Evolutionary conservation across 1,140 invertebrate genomes (phyloP), one percentile per base, ranked within the genome.

Genomic region (Drosophila azteca): DNA sequence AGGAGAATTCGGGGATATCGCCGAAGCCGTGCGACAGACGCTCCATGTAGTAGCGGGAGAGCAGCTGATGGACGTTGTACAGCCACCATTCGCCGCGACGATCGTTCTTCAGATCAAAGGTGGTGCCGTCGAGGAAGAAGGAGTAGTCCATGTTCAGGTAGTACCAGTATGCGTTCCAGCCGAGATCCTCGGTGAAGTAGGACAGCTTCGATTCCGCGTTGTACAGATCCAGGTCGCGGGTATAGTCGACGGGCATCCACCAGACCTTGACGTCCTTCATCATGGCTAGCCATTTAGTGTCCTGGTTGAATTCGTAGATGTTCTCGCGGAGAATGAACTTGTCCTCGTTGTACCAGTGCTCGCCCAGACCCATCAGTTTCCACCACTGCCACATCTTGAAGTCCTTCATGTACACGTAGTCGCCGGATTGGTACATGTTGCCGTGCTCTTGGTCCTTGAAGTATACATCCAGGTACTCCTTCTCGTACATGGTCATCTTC

Each of bases 181-280:
- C 94, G 64, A 94, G 92, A 81, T 96, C 95, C 77, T 96, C 95
- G 29, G 94, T 95, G 92, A 95, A 96, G 92, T 96, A 96, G 29
- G 94, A 92, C 17, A 96, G 69, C 61, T 92, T 93, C 79, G 94
- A 93, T 77, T 96, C 95, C 15, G 84, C 67, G 53, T 92, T 85
- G 71, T 94, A 92, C n/a, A 84, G 73, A 91, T 93, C 72, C 93
- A 94, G 81, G 93, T 95, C 59, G 92, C 92, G 62, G 91, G 92
- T 52, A 94, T 93, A 63, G 76, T 90, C 90, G 24, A 91, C 90
- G 3, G 90, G 90, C 79, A 88, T 82, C 51, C 64, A 91, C 53
- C 64, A 82, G 46, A 89, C 71, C 53, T 91, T 82, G 5, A 90
- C 50, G 6, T 90, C 80, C 60, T 90, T 74, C 77, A 90, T 78